Evolutionary conservation across 2,888 invertebrate genomes (phyloP).

Genomic region (Neocrepidodera transversa): DNA sequence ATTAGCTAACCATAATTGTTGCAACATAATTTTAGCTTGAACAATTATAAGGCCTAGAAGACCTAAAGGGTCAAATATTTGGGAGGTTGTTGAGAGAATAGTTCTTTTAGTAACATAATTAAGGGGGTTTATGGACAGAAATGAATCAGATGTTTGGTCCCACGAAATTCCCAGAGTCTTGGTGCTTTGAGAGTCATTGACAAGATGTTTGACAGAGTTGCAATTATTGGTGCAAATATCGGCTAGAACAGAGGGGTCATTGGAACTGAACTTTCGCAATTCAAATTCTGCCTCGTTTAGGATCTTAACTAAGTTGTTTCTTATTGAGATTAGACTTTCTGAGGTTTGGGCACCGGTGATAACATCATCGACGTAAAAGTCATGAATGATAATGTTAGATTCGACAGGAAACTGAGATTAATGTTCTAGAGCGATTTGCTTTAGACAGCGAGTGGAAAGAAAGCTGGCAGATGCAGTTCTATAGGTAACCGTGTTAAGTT

Average conservation of each 20-base stretch:
- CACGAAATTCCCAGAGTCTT: constrained; percentile 19
- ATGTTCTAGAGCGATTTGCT: no score
- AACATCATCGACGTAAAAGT: neutral
- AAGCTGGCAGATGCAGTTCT: constrained; percentile 13
- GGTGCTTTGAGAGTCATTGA: neutral
- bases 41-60: neutral
- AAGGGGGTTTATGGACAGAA: neutral
- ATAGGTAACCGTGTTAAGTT: no score
- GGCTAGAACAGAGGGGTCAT: neutral
- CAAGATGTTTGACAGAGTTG: neutral
- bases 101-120: neutral
- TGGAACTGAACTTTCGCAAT: neutral
- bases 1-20: neutral
- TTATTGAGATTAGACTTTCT: neutral
- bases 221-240: neutral
- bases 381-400: neutral
- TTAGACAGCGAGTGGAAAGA: constrained; percentile 25
- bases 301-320: no score
- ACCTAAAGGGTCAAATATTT: neutral
- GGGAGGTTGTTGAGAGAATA: neutral
- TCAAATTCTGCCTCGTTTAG: neutral
- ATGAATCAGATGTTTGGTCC: constrained; percentile 1
- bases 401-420: constrained; percentile 1
- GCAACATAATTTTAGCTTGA: neutral
- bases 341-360: constrained; percentile 13